These are phyloP conservation scores for Micromys minutus DNA, from an alignment of 2,113 vertebrate genomes.

Conservation along the genomic window DNA sequence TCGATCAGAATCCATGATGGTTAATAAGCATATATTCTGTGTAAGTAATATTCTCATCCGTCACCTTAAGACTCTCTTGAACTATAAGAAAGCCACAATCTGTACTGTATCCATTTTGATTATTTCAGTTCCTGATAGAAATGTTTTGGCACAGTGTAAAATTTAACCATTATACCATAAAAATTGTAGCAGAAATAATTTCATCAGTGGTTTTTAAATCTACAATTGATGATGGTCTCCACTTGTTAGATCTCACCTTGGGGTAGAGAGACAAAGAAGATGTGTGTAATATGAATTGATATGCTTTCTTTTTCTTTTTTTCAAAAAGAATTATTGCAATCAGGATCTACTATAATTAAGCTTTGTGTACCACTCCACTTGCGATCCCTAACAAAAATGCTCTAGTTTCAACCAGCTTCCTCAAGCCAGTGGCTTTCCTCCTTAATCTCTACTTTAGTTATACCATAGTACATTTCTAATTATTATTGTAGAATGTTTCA, in stretches of 20 bases:
- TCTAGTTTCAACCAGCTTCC: not conserved
- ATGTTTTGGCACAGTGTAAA: constrained; percentile 8
- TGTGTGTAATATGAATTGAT: constrained; percentile 22
- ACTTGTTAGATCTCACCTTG: constrained; percentile 30
- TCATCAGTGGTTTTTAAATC: not conserved
- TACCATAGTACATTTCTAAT: not conserved
- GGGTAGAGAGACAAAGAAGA: not conserved
- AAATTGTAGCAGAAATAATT: not conserved
- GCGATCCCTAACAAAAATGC: not conserved
- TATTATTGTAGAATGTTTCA: not conserved
- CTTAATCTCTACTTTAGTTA: constrained; percentile 4
- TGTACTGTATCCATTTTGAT: not conserved
- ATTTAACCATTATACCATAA: constrained; percentile 20
- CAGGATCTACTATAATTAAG: not conserved
- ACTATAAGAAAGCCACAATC: not conserved
- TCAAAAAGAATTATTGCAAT: not conserved
- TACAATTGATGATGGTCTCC: not conserved
- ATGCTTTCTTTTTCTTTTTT: not conserved
- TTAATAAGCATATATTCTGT: not conserved
- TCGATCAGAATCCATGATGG: constrained; percentile 10
- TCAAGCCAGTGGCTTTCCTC: not conserved
- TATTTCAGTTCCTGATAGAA: not conserved
- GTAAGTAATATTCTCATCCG: not conserved
- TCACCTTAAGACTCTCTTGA: not conserved
- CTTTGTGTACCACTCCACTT: not conserved